Evolutionary conservation across 2,797 vertebrate genomes (phyloP).

Genomic region (Hoplostethus mediterraneus): DNA sequence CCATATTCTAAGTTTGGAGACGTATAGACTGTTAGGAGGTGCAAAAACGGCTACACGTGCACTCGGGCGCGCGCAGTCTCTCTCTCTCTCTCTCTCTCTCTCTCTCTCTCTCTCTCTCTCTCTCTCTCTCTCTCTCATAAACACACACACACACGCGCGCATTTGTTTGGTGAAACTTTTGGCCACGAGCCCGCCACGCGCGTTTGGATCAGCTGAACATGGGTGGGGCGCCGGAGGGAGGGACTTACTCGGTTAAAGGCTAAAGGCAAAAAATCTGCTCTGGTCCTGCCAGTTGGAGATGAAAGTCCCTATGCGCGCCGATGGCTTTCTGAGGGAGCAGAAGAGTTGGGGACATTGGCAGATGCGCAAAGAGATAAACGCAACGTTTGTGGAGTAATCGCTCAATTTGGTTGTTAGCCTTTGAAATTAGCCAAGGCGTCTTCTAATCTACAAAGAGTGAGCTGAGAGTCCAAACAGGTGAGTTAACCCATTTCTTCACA

Average conservation of each 20-base stretch:
- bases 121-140: constrained; percentile 7
- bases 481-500: constrained; percentile 34
- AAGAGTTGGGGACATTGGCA: constrained; percentile 36
- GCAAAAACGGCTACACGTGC: constrained; percentile 6
- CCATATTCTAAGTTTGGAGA: too few species aligned
- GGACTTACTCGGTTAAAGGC: constrained; percentile 68
- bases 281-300: constrained; percentile 70
- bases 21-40: too few species aligned
- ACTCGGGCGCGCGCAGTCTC: background rate
- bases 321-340: constrained; percentile 71
- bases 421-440: constrained; percentile 22
- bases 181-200: constrained; percentile 87
- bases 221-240: constrained; percentile 77
- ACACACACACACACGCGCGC: constrained; percentile 19
- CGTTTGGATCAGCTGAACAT: constrained; percentile 65
- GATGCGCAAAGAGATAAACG: constrained; percentile 39
- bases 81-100: background rate
- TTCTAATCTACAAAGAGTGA: constrained; percentile 26
- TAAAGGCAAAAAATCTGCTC: constrained; percentile 68
- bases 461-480: constrained; percentile 62
- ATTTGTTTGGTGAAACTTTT: constrained; percentile 68
- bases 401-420: constrained; percentile 11
- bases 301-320: constrained; percentile 64
- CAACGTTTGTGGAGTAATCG: constrained; percentile 43
- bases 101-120: constrained; percentile 1